Evolutionary conservation across 2,797 vertebrate species (phyloP).

Genomic region (Pangasius sanitwongsei): DNA sequence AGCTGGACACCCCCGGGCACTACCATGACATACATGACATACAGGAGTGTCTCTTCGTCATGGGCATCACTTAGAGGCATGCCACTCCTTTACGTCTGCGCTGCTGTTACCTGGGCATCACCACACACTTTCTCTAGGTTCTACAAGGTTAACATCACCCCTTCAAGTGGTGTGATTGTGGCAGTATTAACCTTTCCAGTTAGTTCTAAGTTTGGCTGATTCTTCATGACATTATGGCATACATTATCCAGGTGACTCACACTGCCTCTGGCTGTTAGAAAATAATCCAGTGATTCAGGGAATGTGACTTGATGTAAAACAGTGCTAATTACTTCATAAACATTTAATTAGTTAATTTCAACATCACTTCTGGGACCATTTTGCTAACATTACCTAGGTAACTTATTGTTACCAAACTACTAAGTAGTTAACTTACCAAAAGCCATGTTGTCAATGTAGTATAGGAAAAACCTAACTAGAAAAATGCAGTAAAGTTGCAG

Average conservation of each 20-base stretch:
- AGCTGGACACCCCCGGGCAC: background rate
- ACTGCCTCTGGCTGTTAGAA: background rate
- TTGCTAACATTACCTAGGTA: background rate
- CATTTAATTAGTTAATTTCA: background rate
- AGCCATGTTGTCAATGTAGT: background rate
- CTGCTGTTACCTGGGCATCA: background rate
- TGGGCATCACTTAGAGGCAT: background rate
- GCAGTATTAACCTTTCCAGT: background rate
- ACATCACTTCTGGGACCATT: background rate
- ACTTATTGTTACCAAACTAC: background rate
- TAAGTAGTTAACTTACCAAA: background rate
- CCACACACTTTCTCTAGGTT: background rate
- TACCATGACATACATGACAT: no score
- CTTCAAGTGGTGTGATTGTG: background rate
- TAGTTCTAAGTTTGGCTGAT: background rate
- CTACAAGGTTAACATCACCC: background rate
- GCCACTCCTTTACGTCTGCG: background rate
- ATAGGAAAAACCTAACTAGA: background rate
- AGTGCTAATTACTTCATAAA: background rate
- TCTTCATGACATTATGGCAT: background rate
- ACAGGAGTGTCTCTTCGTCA: background rate
- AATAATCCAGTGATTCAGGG: background rate
- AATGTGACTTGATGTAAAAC: background rate
- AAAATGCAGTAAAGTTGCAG: background rate
- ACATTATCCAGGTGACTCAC: background rate